phyloP scores from a whole-genome alignment of 2,797 vertebrate genomes.

The Sphenodon punctatus region DNA sequence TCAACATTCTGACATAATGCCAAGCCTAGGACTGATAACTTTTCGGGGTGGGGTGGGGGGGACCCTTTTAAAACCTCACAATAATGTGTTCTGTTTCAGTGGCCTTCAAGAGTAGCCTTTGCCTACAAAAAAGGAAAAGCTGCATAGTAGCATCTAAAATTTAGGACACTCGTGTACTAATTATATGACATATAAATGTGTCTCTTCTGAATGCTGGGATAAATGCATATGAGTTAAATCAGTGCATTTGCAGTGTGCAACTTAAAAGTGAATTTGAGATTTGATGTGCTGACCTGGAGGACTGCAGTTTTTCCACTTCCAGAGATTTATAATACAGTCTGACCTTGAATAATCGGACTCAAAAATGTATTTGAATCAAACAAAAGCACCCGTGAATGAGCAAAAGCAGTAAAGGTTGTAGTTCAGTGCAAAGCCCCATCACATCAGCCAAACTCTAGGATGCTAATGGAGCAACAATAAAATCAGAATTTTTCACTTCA shows the following conservation, averaged over 20 bases:
- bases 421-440: neutral
- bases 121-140: neutral
- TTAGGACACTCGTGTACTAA: neutral
- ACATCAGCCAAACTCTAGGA: neutral
- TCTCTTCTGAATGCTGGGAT: neutral
- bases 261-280: neutral
- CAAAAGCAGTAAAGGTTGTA: neutral
- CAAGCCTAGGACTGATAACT: slow-evolving; percentile 52
- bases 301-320: neutral
- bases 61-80: slow-evolving; percentile 34
- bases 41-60: slow-evolving; percentile 27
- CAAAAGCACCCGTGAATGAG: neutral
- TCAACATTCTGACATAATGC: slow-evolving; percentile 54
- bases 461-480: slow-evolving; percentile 24
- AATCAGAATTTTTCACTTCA: slow-evolving; percentile 19
- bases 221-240: slow-evolving; percentile 35
- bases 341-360: slow-evolving; percentile 6
- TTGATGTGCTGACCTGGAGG: neutral
- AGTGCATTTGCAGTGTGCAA: neutral
- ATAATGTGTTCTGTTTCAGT: slow-evolving; percentile 14
- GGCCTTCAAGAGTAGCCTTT: slow-evolving; percentile 52
- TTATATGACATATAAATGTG: neutral
- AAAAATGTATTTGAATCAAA: neutral
- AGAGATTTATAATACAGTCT: neutral
- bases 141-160: neutral